These are phyloP conservation scores for Tadarida brasiliensis DNA, from an alignment of 2,797 vertebrate genomes.

Conservation along the genomic window DNA sequence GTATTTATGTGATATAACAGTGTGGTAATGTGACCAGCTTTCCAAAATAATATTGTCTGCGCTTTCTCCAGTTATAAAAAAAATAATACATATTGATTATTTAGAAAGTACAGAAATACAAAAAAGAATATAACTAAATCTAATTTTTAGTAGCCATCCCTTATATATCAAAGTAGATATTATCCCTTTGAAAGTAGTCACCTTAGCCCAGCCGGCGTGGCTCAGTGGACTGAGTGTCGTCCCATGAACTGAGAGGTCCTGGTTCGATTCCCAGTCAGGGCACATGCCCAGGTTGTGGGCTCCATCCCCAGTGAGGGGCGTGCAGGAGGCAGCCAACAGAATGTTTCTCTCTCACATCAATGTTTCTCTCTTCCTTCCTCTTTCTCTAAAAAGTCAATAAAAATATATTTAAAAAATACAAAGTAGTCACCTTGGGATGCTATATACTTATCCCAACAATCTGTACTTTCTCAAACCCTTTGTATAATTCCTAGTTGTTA, in stretches of 20 bases:
- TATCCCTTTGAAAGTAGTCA: background rate
- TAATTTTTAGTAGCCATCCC: background rate
- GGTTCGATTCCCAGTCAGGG: no score
- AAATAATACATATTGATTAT: background rate
- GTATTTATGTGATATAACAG: background rate
- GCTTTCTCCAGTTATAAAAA: background rate
- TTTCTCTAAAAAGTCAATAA: no score
- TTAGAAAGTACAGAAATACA: constrained; percentile 2
- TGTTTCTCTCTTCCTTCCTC: no score
- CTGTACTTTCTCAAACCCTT: background rate
- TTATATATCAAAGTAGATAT: background rate
- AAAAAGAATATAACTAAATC: background rate
- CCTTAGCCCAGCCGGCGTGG: no score
- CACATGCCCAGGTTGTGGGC: no score
- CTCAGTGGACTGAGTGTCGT: no score
- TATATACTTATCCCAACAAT: background rate
- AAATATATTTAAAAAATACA: no score
- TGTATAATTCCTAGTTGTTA: background rate
- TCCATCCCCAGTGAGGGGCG: no score
- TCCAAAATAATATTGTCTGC: constrained; percentile 16
- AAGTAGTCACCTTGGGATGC: background rate
- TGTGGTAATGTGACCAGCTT: background rate
- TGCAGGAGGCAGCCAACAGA: no score
- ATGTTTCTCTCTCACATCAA: no score
- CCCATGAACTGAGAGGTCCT: no score